phyloP scores from a whole-genome alignment of 2,113 vertebrate genomes.

The Cyanistes caeruleus region DNA sequence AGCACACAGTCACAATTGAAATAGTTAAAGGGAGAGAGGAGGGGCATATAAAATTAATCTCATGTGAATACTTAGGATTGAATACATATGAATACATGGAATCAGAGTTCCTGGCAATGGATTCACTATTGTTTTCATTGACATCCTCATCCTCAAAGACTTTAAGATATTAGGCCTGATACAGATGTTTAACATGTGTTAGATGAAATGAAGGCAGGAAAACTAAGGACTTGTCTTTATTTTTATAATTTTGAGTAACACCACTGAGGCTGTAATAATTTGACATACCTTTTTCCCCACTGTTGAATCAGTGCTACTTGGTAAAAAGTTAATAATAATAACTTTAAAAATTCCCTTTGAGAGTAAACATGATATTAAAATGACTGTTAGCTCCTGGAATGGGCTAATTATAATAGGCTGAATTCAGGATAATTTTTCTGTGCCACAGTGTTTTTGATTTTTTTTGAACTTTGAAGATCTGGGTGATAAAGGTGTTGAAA shows the following conservation, averaged over 20 bases:
- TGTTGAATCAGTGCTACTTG: neutral
- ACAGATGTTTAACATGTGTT: slow-evolving; percentile 33
- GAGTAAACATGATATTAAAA: neutral
- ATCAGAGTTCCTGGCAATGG: slow-evolving; percentile 39
- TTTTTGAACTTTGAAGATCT: neutral
- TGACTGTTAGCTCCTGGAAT: neutral
- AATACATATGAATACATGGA: slow-evolving; percentile 29
- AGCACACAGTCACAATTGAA: neutral
- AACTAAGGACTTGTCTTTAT: neutral
- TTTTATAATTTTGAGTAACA: neutral
- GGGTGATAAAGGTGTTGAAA: neutral
- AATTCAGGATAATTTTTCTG: neutral
- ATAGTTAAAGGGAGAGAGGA: neutral
- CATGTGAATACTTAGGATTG: slow-evolving; percentile 32
- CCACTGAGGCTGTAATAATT: neutral
- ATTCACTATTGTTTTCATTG: slow-evolving; percentile 46
- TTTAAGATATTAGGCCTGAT: slow-evolving; percentile 19
- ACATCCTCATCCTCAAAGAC: slow-evolving; percentile 52
- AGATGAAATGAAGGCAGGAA: slow-evolving; percentile 13
- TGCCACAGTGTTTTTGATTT: neutral
- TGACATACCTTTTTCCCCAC: accelerated
- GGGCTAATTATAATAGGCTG: neutral
- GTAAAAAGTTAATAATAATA: neutral
- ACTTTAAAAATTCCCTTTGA: neutral
- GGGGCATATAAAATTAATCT: slow-evolving; percentile 39